These are phyloP conservation scores for Epinephelus fuscoguttatus DNA, from an alignment of 2,113 vertebrate species.

Conservation along the genomic window DNA sequence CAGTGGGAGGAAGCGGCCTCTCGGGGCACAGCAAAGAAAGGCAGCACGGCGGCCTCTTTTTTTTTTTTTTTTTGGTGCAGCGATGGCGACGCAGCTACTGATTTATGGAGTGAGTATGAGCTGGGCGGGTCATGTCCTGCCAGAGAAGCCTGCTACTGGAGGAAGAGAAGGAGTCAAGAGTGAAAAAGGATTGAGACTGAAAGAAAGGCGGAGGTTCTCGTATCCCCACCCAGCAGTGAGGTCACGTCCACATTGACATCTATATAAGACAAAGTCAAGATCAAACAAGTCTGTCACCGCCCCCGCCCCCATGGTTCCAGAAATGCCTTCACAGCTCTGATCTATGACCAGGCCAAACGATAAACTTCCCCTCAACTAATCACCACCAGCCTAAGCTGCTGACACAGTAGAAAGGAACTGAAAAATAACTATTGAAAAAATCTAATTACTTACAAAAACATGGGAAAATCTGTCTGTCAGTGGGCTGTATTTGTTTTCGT, in stretches of 20 bases:
- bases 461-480: background rate
- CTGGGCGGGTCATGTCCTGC: constrained; percentile 66
- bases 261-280: constrained; percentile 49
- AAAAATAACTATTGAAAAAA: constrained; percentile 10
- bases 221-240: constrained; percentile 31
- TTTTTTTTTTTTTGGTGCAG: constrained; percentile 54
- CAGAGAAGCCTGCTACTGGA: constrained; percentile 57
- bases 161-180: constrained; percentile 32
- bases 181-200: constrained; percentile 31
- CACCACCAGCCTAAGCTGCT: constrained; percentile 19
- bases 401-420: constrained; percentile 5
- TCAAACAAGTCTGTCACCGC: constrained; percentile 55
- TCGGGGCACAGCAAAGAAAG: constrained; percentile 58
- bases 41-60: constrained; percentile 44
- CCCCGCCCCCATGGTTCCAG: constrained; percentile 9
- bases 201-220: constrained; percentile 9
- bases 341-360: constrained; percentile 31
- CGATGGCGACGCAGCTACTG: constrained; percentile 54
- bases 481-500: background rate
- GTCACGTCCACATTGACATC: constrained; percentile 46
- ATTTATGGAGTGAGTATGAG: constrained; percentile 76
- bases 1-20: constrained; percentile 66
- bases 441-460: background rate
- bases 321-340: constrained; percentile 20
- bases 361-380: constrained; percentile 47